phyloP scores from a whole-genome alignment of 2,888 invertebrate species.

The Noctua janthe region DNA sequence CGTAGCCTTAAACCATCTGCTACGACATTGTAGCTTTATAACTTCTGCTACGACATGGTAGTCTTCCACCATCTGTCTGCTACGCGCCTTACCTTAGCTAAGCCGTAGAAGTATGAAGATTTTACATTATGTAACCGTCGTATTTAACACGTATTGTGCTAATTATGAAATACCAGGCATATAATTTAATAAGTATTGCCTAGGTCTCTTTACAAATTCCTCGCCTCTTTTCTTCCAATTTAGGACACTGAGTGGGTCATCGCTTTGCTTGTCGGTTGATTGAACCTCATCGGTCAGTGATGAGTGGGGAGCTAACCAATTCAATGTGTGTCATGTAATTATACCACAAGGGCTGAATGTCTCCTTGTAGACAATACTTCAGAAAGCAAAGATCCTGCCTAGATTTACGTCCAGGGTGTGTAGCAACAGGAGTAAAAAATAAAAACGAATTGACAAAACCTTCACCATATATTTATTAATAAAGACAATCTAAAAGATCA shows the following conservation, averaged over 20 bases:
- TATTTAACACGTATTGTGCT: neutral
- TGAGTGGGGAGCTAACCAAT: neutral
- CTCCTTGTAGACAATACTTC: neutral
- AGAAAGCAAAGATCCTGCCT: neutral
- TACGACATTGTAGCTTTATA: neutral
- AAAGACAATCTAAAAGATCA: conserved; percentile 91
- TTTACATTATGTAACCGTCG: neutral
- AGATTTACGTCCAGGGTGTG: neutral
- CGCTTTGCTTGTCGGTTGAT: neutral
- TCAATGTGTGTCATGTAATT: neutral
- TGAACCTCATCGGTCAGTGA: neutral
- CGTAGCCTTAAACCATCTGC: neutral
- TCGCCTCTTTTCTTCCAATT: conserved; percentile 2
- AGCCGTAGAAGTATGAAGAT: neutral
- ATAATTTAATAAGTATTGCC: neutral
- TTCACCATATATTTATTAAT: conserved; percentile 91
- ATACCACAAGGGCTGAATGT: neutral
- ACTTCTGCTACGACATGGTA: neutral
- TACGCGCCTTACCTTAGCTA: conserved; percentile 2
- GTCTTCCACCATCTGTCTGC: too few relatives aligned
- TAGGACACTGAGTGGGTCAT: neutral
- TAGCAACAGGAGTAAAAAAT: conserved; percentile 71
- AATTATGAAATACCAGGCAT: neutral
- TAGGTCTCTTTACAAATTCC: neutral
- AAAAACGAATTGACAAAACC: conserved; percentile 89